Evolutionary conservation across 2,888 invertebrate genomes (phyloP).

Genomic region (Erynnis tages): DNA sequence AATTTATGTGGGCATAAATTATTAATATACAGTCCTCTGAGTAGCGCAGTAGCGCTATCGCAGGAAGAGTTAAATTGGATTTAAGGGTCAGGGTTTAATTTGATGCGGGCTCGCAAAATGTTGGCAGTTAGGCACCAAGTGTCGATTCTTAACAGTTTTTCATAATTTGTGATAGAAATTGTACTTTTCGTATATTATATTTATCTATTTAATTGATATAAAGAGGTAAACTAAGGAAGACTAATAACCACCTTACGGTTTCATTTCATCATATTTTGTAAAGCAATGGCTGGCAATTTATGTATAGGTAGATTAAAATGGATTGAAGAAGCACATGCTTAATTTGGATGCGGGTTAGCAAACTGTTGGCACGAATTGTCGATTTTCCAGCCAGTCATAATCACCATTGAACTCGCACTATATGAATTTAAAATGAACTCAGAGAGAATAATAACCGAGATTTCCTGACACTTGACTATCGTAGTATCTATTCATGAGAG

Average conservation of each 20-base stretch:
- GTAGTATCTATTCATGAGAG: background rate
- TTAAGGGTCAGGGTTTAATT: slow-evolving; percentile 63
- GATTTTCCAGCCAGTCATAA: slow-evolving; percentile 12
- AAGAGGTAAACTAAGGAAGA: too few relatives aligned
- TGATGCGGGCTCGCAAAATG: slow-evolving; percentile 59
- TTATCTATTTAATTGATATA: too few relatives aligned
- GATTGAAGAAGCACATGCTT: slow-evolving; percentile 60
- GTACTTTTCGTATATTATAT: too few relatives aligned
- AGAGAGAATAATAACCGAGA: background rate
- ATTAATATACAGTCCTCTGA: slow-evolving; percentile 50
- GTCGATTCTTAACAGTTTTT: slow-evolving; percentile 35
- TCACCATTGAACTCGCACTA: background rate
- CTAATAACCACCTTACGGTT: too few relatives aligned
- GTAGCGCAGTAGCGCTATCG: slow-evolving; percentile 49
- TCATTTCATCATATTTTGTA: too few relatives aligned
- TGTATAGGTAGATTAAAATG: too few relatives aligned
- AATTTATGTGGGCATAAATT: slow-evolving; percentile 66
- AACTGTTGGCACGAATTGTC: too few relatives aligned
- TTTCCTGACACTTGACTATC: background rate
- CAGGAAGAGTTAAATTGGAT: slow-evolving; percentile 66
- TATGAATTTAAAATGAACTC: background rate
- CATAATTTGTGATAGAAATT: background rate
- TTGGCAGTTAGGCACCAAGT: slow-evolving; percentile 46
- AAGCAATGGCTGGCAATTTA: too few relatives aligned
- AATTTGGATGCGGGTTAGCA: slow-evolving; percentile 64